Base-by-base conservation (phyloP, 2,113 vertebrate genomes). In the Callionymus lyra region DNA sequence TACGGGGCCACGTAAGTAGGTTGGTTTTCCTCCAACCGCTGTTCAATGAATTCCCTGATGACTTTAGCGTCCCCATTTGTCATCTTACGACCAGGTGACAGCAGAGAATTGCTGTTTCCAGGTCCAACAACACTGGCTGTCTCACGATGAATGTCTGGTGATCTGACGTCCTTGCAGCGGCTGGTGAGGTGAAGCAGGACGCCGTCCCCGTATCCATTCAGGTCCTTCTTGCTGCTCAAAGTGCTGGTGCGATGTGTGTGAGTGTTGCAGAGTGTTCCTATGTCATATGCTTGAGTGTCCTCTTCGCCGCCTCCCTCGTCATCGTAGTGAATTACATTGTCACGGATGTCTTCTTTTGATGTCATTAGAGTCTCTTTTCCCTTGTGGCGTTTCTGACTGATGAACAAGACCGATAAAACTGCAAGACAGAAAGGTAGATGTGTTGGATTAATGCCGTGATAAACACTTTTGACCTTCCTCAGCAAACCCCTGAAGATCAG, bases 281-380 rank as follows among this genome's bases (percentile, higher is more conserved):
- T 94, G 65, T 96, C 90, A 0, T 91, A 97, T 32, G 92, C 93
- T 9, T 87, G 88, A 0, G 94, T 97, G 77, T 97, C 94, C 34
- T 91, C 89, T 56, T 97, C 93, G 1, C 94, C 93, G 0, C 92
- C 93, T 15, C 93, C 93, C 73, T 97, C 93, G n/a, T 97, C 93
- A 31, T 97, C 89, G 1, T 97, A 97, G 67, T 93, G 91, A 41
- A 97, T 92, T 17, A 97, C 92, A 1, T 95, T 97, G 72, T 97
- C 93, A 36, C 93, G 84, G 59, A 97, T 77, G 50, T 97, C 91
- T 77, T 97, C 93, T 54, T 92, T 93, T 2, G 93, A 93, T 1
- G 88, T 90, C 90, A 91, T 92, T 37, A 91, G 74, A 13, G 85
- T 85, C 44, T 91, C 87, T 53, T 91, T 91, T 71, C 89, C 87